These are phyloP conservation scores for Condylura cristata DNA, from an alignment of 2,113 vertebrate genomes.

Conservation along the genomic window DNA sequence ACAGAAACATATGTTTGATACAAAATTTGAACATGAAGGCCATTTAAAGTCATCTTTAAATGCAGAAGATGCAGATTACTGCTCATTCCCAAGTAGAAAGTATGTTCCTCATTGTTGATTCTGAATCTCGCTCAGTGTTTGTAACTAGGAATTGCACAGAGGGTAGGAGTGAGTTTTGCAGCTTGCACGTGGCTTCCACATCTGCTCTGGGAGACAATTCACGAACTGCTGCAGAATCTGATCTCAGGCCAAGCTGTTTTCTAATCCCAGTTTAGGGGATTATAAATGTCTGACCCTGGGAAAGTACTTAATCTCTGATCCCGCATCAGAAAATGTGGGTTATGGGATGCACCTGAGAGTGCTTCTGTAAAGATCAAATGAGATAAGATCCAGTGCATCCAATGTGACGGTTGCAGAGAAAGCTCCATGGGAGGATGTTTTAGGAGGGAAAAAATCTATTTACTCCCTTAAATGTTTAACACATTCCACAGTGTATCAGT, in stretches of 20 bases:
- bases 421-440: neutral
- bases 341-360: neutral
- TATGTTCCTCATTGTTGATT: neutral
- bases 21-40: neutral
- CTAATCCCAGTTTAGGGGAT: neutral
- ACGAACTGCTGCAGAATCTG: too few species aligned
- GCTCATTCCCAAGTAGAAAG: neutral
- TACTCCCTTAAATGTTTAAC: neutral
- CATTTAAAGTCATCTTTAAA: neutral
- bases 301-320: neutral
- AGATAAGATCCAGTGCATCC: neutral
- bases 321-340: neutral
- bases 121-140: neutral
- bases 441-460: neutral
- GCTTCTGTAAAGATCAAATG: neutral
- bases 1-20: neutral
- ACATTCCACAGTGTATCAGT: neutral
- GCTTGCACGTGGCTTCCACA: neutral
- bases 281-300: neutral
- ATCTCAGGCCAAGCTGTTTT: neutral
- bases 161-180: neutral
- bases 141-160: neutral
- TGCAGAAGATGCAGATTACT: neutral
- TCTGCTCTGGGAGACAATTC: neutral
- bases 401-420: neutral